Evolutionary conservation across 2,797 vertebrate genomes (phyloP), one percentile per base, ranked within the genome.

Genomic region (Sebastes wilsoni): DNA sequence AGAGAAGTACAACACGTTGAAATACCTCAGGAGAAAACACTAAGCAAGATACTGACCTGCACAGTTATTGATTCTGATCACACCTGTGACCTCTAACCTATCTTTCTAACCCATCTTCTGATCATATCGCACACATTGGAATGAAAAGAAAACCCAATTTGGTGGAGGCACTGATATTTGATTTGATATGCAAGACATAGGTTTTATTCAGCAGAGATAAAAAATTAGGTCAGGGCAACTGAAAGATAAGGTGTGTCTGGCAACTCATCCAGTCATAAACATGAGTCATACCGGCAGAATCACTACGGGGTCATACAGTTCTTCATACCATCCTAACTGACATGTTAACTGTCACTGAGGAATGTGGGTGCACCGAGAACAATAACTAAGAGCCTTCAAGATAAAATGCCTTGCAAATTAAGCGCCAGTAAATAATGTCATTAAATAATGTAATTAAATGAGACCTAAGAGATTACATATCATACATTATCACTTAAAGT

Each of bases 191-290:
- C 1, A 16, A 23, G 5, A 20, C 4, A 14, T 1, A 22, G 2
- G 7, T 42, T 72, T 55, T 60, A 68, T 55, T 23, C 22, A 60
- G 3, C 42, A 61, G 16, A 22, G 8, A 27, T 30, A 20, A 3
- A 3, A 60, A 9, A 69, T 65, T 16, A 79, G 34, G 2, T 1
- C 25, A 23, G 3, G 2, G 5, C 36, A 70, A 68, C 64, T 7
- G 56, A 69, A 67, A 65, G 65, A 75, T 58, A 79, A 77, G 36
- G 68, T 46, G 42, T 1, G 8, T 28, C 4, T 61, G 66, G 38
- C 7, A 77, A 70, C 66, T 81, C 62, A 16, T 28, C 66, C 16
- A 22, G 76, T 71, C 80, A 89, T 90, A 87, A 90, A 90, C 18
- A 32, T 59, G 76, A 82, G 25, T 76, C 77, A 90, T 32, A 16